Evolutionary conservation across 2,797 vertebrate species (phyloP).

Genomic region (Pitangus sulphuratus): DNA sequence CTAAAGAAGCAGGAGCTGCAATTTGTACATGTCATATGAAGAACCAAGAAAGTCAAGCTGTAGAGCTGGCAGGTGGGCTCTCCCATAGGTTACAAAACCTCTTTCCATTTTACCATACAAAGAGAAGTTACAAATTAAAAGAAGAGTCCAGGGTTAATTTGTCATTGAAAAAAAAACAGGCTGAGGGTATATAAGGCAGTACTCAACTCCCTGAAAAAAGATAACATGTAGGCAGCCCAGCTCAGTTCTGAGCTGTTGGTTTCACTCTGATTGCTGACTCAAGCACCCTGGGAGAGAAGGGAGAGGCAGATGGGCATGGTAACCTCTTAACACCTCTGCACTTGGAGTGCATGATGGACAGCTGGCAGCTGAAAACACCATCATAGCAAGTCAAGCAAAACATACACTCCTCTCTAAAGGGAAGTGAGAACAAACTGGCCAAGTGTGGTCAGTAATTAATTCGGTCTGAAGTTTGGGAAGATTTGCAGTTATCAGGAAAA

Average conservation of each 20-base stretch:
- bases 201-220: background rate
- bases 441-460: background rate
- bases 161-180: background rate
- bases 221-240: background rate
- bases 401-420: background rate
- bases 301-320: background rate
- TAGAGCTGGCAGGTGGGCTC: background rate
- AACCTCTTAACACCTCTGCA: background rate
- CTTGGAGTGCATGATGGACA: background rate
- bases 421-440: background rate
- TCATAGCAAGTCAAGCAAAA: background rate
- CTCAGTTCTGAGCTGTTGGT: background rate
- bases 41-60: background rate
- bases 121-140: background rate
- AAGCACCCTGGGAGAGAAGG: background rate
- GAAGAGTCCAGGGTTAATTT: background rate
- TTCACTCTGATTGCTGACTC: background rate
- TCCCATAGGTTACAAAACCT: background rate
- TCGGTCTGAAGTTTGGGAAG: background rate
- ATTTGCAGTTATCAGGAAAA: background rate
- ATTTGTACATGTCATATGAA: fast-evolving
- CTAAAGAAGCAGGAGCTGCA: background rate
- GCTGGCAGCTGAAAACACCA: background rate
- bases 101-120: background rate
- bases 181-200: background rate